phyloP scores from a whole-genome alignment of 2,888 invertebrate genomes.

The Theretra japonica region DNA sequence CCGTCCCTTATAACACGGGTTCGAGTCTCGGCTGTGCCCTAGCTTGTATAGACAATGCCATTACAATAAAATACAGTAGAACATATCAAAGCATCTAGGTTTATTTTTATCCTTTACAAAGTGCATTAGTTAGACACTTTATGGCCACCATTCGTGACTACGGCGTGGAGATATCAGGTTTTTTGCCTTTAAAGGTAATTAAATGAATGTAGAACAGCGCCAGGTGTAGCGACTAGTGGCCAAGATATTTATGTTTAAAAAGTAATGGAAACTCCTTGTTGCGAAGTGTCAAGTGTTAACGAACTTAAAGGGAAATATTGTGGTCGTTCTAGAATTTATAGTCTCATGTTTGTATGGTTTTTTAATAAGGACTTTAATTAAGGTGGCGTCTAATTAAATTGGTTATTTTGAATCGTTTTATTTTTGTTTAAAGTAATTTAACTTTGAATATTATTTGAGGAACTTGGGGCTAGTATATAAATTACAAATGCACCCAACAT shows the following conservation, averaged over 20 bases:
- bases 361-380: background rate
- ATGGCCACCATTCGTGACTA: constrained; percentile 48
- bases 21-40: background rate
- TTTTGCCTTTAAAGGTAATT: constrained; percentile 50
- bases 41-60: background rate
- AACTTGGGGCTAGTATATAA: too few species aligned
- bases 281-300: constrained; percentile 17
- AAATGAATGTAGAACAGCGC: constrained; percentile 30
- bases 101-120: constrained; percentile 43
- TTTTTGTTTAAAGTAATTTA: too few species aligned
- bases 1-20: background rate
- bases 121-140: constrained; percentile 45
- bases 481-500: too few species aligned
- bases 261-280: constrained; percentile 21
- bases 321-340: constrained; percentile 11
- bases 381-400: background rate
- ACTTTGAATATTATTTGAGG: too few species aligned
- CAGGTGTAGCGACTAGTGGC: background rate
- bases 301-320: constrained; percentile 15
- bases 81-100: constrained; percentile 7
- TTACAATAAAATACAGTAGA: constrained; percentile 29
- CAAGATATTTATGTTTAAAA: constrained; percentile 17
- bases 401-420: too few species aligned
- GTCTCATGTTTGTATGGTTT: background rate
- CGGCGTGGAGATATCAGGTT: constrained; percentile 57